Base-by-base conservation (phyloP, 1,140 invertebrate species). In the Dinothrombium tinctorium region DNA sequence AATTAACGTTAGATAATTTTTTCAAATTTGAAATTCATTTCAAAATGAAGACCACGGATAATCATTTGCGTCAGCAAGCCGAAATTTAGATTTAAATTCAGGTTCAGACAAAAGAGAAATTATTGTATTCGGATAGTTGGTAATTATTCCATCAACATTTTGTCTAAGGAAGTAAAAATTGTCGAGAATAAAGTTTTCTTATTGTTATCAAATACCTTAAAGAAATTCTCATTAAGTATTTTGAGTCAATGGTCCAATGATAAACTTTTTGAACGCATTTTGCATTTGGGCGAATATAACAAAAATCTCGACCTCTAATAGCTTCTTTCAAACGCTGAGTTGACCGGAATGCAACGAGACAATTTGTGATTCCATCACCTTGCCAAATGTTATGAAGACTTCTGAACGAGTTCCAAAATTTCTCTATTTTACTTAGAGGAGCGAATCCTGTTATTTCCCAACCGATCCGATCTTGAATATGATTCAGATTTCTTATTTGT, bases 361-460 rank as follows among this genome's bases (percentile, higher is more conserved):
- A 52, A 40, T 53, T 53, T 1, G 51, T 50, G 8, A 48, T 48
- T 5, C 51, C 51, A 39, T 53, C 50, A 12, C 51, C 51, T 43
- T 50, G 49, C 51, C 51, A 53, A 9, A 52, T 46, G 11, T 48
- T 44, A 2, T 41, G 28, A 12, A 1, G 33, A 21, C 21, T 24
- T 6, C 25, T 29, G 14, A 20, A 22, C 4, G 8, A 7, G 12
- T 14, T 35, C 33, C 2, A 3, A 15, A 2, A 12, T 9, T 14
- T 9, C 11, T 35, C 15, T 29, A 11, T n/a, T 2, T 29, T 3
- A 29, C 4, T 5, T 3, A 35, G 2, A 1, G 2, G 20, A 14
- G 11, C 11, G 2, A 15, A 2, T 3, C 33, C 12, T 35, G 12
- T 15, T 9, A 49, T 43, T 14, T 49, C 47, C 24, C 35, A 49